A percentile compares a stretch with the other conserved stretches of the same genome.
Evolutionary conservation across 2,888 invertebrate genomes (phyloP).

Genomic region (Synanthedon formicaeformis): DNA sequence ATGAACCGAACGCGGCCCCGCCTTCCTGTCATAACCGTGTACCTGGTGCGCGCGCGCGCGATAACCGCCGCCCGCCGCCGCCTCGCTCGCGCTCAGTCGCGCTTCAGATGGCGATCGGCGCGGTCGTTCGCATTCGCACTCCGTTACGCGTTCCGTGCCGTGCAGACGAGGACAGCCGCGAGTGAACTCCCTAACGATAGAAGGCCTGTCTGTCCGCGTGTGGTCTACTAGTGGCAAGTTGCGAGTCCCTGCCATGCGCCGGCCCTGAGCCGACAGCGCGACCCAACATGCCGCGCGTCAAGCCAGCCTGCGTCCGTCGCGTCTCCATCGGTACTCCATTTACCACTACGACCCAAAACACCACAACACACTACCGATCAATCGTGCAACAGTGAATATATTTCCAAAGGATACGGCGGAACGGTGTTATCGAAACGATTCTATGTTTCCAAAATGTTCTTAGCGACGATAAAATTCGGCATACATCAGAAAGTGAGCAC

Average conservation of each 20-base stretch:
- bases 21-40: constrained; percentile 78
- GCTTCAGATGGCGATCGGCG: constrained; percentile 68
- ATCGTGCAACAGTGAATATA: constrained; percentile 28
- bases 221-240: constrained; percentile 18
- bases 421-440: constrained; percentile 7
- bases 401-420: constrained; percentile 25
- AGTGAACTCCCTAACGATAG: constrained; percentile 18
- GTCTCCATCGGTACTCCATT: constrained; percentile 67
- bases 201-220: constrained; percentile 12
- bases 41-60: constrained; percentile 73
- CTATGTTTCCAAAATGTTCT: constrained; percentile 56
- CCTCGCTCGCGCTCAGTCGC: constrained; percentile 65
- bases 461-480: constrained; percentile 75
- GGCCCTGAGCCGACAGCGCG: constrained; percentile 46
- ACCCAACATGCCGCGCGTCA: constrained; percentile 63
- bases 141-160: constrained; percentile 31
- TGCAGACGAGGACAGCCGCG: constrained; percentile 38
- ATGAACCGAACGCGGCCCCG: constrained; percentile 74
- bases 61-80: constrained; percentile 29
- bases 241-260: constrained; percentile 53
- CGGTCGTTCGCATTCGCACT: constrained; percentile 41
- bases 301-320: constrained; percentile 68
- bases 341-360: constrained; percentile 21
- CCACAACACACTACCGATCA: constrained; percentile 22
- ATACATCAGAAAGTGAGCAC: constrained; percentile 70